Conservation (phyloP, 2,113 vertebrate species). For the Lichenostomus cassidix region DNA sequence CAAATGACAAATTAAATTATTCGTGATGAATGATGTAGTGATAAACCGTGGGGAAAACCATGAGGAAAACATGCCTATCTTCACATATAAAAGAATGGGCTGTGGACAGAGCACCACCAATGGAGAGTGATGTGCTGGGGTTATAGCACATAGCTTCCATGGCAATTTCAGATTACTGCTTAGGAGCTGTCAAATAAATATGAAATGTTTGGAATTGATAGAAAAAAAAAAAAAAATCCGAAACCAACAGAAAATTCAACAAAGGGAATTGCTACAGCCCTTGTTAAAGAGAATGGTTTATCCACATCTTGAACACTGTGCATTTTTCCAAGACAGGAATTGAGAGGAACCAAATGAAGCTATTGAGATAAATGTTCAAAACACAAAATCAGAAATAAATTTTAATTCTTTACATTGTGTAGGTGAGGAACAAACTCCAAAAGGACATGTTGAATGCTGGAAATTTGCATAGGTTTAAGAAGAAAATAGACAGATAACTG, state of each 20-base stretch:
- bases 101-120: not conserved
- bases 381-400: not conserved
- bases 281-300: not conserved
- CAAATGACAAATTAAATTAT: slow-evolving; percentile 37
- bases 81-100: not conserved
- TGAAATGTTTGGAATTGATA: not conserved
- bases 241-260: not conserved
- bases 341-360: not conserved
- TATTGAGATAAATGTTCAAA: not conserved
- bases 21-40: slow-evolving; percentile 5
- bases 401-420: not conserved
- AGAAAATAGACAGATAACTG: not conserved
- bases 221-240: not conserved
- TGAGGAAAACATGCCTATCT: not conserved
- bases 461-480: not conserved
- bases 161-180: not conserved
- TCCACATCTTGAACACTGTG: not conserved
- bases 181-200: not conserved
- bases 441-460: not conserved
- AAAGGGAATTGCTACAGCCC: not conserved
- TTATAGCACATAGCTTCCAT: not conserved
- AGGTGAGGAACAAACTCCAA: not conserved
- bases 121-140: not conserved
- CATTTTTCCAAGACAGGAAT: not conserved
- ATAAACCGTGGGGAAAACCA: not conserved